Evolutionary conservation across 2,888 invertebrate species (phyloP), one percentile per base, ranked within the genome.

Genomic region (Volucella inanis): DNA sequence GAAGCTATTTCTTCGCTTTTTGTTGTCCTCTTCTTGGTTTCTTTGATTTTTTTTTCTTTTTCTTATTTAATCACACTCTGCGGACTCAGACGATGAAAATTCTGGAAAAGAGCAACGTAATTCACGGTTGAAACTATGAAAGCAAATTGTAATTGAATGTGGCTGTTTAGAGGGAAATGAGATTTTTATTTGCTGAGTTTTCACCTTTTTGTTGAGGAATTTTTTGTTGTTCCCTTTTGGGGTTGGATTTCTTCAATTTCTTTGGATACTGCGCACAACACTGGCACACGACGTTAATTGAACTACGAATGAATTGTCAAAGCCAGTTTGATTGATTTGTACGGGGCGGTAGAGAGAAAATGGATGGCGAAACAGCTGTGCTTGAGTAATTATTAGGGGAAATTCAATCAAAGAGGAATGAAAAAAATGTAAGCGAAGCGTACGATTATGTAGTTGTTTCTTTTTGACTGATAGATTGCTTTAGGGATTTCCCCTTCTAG

Each of bases 201-300:
- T 79, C 65, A 79, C 79, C 79, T 79, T 75, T 6, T 72, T 64
- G 72, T 72, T 72, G 59, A 64, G 79, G 79, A 79, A 79, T 79
- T 79, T 72, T 15, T 59, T 59, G 14, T 38, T 49, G 50, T 50
- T 77, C 64, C 15, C 64, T 71, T 71, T 70, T 65, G 54, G 38
- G 14, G 1, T 55, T 50, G 9, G 39, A 65, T 67, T 64, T 49
- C 15, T 31, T 52, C n/a, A 14, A 31, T 6, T 74, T 62, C 43
- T 41, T 38, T 15, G 15, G 79, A 65, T 43, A 54, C 47, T 79
- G 79, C 79, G 79, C 79, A 79, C 79, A 68, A 43, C 38, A 31
- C 22, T 61, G 62, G 59, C 11, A 61, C 52, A 3, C 14, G 11
- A 8, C 49, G 64, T 65, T 59, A 65, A 61, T 79, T 65, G 8